Evolutionary conservation across 2,113 vertebrate genomes (phyloP), one percentile per base, ranked within the genome.

Genomic region (Charadrius vociferus): DNA sequence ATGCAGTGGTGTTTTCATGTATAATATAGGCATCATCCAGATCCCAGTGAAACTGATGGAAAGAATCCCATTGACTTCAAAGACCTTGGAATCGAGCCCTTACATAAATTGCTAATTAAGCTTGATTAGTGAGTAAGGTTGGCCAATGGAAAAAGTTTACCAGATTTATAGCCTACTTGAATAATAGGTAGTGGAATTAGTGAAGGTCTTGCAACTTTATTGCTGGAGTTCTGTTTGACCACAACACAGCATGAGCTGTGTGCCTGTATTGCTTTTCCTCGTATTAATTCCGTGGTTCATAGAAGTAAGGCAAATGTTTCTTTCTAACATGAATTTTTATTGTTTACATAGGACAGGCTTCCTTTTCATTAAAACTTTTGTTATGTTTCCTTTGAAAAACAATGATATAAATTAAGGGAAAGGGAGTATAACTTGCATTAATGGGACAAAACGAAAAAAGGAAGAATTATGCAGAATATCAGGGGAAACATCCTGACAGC

Each of bases 361-460:
- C 87, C 78, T 87, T 93, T 90, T 90, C 87, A 47, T 91, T 83
- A 88, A 83, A 74, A 62, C 50, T 91, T 93, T 80, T 75, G 66
- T 81, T 78, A 41, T 37, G 37, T 90, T 97, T 97, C 94, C 95
- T 95, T 95, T 91, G 86, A 91, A 96, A 96, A 95, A 90, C 91
- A 95, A 62, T 73, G 23, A 65, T n/a, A 66, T 47, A 90, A 97
- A 94, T 96, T 73, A 95, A 93, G 75, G 79, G 65, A 95, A 97
- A 94, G n/a, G 61, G 81, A 95, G 56, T 80, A 85, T 65, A 85
- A 56, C 70, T 72, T 71, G 13, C 19, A 62, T 91, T 71, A 77
- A 92, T 95, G 65, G 41, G 18, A 26, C 77, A 43, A 82, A 93
- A 95, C 81, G 63, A 9, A 74, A 90, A 91, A 90, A 73, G 61